Evolutionary conservation across 30 jellyfish, hydroid and myxozoan species (phyloP).

Genomic region (Hydra vulgaris): DNA sequence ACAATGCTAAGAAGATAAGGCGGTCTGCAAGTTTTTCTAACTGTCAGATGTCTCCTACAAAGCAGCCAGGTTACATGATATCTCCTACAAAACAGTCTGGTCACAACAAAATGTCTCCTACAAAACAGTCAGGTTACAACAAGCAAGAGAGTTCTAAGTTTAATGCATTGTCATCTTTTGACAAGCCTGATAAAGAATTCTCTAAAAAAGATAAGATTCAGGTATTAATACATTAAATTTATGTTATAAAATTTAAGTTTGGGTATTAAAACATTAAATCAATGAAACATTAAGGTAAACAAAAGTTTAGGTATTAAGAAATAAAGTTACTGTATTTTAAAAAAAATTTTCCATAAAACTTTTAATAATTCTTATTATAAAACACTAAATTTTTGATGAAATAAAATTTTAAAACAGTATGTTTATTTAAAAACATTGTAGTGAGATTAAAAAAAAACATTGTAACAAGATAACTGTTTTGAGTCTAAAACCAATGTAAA

Average conservation of each 20-base stretch:
- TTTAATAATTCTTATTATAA: no score
- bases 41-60: conserved; percentile 37
- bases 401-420: no score
- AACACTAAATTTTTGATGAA: no score
- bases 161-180: conserved; percentile 44
- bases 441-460: no score
- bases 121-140: conserved; percentile 66
- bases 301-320: no score
- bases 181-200: conserved; percentile 29
- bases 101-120: conserved; percentile 47
- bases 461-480: background rate
- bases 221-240: background rate
- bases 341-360: no score
- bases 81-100: conserved; percentile 61
- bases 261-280: no score
- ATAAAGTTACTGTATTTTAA: no score
- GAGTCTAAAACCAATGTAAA: background rate
- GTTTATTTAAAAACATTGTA: no score
- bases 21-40: conserved; percentile 85
- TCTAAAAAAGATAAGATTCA: conserved; percentile 35
- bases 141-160: conserved; percentile 66
- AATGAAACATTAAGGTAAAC: no score
- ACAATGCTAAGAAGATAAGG: conserved; percentile 43
- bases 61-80: conserved; percentile 71
- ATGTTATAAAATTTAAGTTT: background rate